Evolutionary conservation across 2,797 vertebrate species (phyloP).

Genomic region (Aselliscus stoliczkanus): DNA sequence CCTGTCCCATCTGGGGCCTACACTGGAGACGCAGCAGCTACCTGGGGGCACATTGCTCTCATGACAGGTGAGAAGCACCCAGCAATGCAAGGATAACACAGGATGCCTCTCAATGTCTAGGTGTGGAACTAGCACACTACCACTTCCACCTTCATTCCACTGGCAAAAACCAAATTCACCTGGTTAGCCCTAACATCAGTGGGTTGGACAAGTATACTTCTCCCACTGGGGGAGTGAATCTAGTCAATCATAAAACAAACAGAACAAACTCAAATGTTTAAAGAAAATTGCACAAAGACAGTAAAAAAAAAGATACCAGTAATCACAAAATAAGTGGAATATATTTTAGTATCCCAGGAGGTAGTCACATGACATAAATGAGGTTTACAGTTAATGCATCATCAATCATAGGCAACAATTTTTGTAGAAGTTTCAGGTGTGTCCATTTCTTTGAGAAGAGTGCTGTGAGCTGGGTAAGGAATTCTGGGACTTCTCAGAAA

Average conservation of each 20-base stretch:
- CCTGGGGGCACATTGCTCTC: neutral
- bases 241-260: neutral
- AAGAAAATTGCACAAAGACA: neutral
- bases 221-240: neutral
- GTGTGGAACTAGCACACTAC: accelerated
- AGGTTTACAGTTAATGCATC: neutral
- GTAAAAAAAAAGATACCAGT: neutral
- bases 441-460: neutral
- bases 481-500: neutral
- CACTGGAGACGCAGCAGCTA: neutral
- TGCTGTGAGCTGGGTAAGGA: neutral
- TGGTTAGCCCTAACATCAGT: neutral
- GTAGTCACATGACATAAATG: neutral
- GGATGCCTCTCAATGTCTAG: neutral
- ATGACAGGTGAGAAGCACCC: neutral
- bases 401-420: neutral
- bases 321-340: neutral
- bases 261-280: neutral
- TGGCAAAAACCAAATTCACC: neutral
- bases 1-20: neutral
- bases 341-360: neutral
- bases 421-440: neutral
- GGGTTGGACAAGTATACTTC: neutral
- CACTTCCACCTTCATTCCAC: neutral
- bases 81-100: neutral